These are phyloP conservation scores for Pangasius krempfi DNA, from an alignment of 2,797 vertebrate species.

Conservation along the genomic window DNA sequence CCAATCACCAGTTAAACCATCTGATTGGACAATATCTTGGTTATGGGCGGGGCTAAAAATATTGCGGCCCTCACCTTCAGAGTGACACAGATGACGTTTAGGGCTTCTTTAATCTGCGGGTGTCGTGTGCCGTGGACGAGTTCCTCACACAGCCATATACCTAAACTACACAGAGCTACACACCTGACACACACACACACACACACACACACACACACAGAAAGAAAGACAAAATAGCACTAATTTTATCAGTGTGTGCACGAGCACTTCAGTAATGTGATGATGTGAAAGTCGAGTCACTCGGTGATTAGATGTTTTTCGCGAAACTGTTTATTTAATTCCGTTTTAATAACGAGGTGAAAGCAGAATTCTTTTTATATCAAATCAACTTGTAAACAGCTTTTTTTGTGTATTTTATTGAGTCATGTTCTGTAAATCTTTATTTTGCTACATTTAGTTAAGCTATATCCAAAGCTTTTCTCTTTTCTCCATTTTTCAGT, in stretches of 20 bases:
- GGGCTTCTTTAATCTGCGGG: slow-evolving; percentile 94
- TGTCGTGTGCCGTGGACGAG: slow-evolving; percentile 89
- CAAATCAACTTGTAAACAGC: not conserved
- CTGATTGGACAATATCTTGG: not conserved
- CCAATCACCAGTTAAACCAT: not conserved
- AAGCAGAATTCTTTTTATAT: not conserved
- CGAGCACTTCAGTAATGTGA: not conserved
- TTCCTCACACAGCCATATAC: slow-evolving; percentile 97
- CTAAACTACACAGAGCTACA: slow-evolving; percentile 96
- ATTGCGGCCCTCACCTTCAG: slow-evolving; percentile 84
- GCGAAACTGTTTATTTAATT: not conserved
- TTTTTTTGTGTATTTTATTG: not conserved
- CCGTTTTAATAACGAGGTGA: not conserved
- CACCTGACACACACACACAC: slow-evolving; percentile 76
- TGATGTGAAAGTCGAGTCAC: not conserved
- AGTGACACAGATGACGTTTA: slow-evolving; percentile 97
- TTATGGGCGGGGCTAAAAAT: not conserved
- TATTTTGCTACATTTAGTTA: no score
- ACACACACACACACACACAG: not conserved
- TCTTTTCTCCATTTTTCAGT: no score
- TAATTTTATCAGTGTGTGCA: no score
- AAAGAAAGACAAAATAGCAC: not conserved
- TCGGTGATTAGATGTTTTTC: not conserved
- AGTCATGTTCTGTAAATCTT: no score
- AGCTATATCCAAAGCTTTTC: no score